phyloP scores from a whole-genome alignment of 2,888 invertebrate genomes.

The Myopa testacea region DNA sequence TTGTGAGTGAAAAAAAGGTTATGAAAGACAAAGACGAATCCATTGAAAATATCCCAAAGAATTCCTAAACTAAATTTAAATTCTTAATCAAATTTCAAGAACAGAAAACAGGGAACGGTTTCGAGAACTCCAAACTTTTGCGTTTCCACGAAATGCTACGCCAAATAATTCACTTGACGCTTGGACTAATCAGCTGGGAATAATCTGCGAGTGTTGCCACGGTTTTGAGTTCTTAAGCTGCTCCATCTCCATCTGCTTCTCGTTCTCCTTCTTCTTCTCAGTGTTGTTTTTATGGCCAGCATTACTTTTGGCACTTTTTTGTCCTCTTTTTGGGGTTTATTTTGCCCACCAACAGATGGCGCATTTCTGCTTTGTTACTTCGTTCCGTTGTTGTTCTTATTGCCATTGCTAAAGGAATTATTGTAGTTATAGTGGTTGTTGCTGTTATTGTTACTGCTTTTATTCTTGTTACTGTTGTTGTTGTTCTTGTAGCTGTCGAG shows the following conservation, averaged over 20 bases:
- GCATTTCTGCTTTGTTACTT: slow-evolving; percentile 57
- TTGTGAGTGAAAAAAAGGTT: background rate
- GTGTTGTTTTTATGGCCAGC: background rate
- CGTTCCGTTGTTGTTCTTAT: slow-evolving; percentile 48
- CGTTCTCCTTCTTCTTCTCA: slow-evolving; percentile 10
- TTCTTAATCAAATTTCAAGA: slow-evolving; percentile 59
- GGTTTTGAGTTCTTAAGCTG: background rate
- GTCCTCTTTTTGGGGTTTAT: slow-evolving; percentile 25
- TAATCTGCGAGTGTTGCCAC: slow-evolving; percentile 28
- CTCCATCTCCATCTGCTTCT: background rate
- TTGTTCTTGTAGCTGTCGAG: slow-evolving; percentile 30
- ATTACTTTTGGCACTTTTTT: slow-evolving; percentile 15
- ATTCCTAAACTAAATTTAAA: slow-evolving; percentile 58
- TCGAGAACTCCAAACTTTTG: background rate
- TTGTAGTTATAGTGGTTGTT: too few species aligned
- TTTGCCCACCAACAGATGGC: slow-evolving; percentile 55
- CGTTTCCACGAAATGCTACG: slow-evolving; percentile 18
- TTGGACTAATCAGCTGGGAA: slow-evolving; percentile 20
- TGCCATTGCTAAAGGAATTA: too few species aligned
- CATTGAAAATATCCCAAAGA: slow-evolving; percentile 28
- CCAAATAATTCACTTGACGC: slow-evolving; percentile 27
- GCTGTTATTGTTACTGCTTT: slow-evolving; percentile 27
- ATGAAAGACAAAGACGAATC: background rate
- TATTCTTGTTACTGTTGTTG: slow-evolving; percentile 6
- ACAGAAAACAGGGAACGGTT: slow-evolving; percentile 18